A percentile compares a stretch with the other conserved stretches of the same genome.
Evolutionary conservation across 2,888 invertebrate species (phyloP).

Genomic region (Andrena praecox): DNA sequence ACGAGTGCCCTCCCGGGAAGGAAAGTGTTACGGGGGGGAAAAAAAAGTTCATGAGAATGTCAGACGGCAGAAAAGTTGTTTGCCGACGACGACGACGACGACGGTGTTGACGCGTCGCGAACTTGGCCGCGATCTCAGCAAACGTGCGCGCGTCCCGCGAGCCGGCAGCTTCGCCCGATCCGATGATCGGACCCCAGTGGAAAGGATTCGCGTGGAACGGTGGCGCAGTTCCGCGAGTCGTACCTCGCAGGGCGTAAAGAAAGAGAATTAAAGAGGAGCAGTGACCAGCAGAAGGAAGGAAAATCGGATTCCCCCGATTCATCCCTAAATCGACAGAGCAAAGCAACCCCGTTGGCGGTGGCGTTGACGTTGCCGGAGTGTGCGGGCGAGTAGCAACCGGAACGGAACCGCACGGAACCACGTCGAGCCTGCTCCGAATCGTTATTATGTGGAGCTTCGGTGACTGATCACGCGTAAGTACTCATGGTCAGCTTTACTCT

Average conservation of each 20-base stretch:
- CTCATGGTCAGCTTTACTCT: no score
- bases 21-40: neutral
- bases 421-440: constrained; percentile 17
- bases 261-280: no score
- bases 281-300: no score
- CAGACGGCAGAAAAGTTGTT: neutral
- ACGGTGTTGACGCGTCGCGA: neutral
- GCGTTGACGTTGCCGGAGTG: no score
- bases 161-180: neutral
- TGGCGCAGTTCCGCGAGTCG: neutral
- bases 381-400: no score
- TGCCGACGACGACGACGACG: constrained; percentile 1
- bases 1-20: neutral
- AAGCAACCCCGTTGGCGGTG: no score
- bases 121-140: neutral
- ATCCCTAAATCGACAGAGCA: no score
- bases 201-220: neutral
- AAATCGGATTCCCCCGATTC: no score
- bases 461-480: constrained; percentile 79
- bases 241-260: neutral
- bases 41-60: neutral
- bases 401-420: neutral
- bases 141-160: neutral
- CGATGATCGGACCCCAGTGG: constrained; percentile 4
- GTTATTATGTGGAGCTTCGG: constrained; percentile 67